Evolutionary conservation across 2,888 invertebrate genomes (phyloP), one percentile per base, ranked within the genome.

Genomic region (Tubulanus polymorphus): DNA sequence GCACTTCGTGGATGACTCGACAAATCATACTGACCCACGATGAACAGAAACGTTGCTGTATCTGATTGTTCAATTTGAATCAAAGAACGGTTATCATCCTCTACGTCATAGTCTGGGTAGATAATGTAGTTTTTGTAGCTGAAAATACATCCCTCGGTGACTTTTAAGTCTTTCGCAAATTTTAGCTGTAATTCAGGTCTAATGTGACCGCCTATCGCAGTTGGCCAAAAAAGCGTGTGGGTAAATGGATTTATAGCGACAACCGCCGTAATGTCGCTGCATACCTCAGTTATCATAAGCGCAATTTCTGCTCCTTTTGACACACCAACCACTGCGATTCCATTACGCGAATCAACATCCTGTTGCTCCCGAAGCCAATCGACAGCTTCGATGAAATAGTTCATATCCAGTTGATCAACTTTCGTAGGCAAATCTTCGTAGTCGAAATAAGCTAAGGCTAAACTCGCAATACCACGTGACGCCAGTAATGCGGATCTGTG

Each of bases 401-500:
- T 55, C 51, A 67, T 28, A 27, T 65, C 59, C 5, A 52, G 20
- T 12, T 59, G 47, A 6, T 48, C 30, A 1, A 56, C 10, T 10
- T 5, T 30, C 27, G 55, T 41, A 1, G 61, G 57, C 15, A 67
- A 54, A 35, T 66, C 63, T 12, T 70, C 66, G 52, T 65, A 71
- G 8, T 18, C 26, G 54, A 71, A 72, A 56, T 65, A 72, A 5
- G 72, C 64, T 20, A 75, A 59, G 27, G 70, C 62, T 8, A 72
- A 58, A 8, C 66, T 48, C 3, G 62, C 64, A 53, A 72, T 68
- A 2, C 74, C 74, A 3, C 64, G 52, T 3, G 71, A 69, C 8
- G 74, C 73, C 1, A 75, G 60, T 10, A 75, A 63, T 3, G 73
- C 66, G 12, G 71, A 66, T 8, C 74, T 59, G 52, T 56, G 63